Evolutionary conservation across 2,797 vertebrate genomes (phyloP).

Genomic region (Argentina silus): DNA sequence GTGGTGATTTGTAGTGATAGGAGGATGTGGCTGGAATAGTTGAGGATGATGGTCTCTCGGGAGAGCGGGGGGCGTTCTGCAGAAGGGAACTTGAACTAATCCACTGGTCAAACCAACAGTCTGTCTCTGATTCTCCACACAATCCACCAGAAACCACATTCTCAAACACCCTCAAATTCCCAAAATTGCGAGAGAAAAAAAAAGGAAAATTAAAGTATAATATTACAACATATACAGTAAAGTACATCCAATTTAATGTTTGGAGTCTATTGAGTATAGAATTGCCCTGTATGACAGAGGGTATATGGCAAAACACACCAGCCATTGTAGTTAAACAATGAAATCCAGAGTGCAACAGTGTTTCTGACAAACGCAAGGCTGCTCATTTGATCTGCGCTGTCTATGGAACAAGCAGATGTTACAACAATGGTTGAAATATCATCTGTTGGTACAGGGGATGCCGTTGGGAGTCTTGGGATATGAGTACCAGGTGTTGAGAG

Average conservation of each 20-base stretch:
- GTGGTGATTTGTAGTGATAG: slow-evolving; percentile 48
- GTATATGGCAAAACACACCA: background rate
- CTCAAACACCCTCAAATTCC: no score
- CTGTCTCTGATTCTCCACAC: slow-evolving; percentile 3
- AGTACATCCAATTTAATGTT: no score
- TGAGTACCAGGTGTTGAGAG: slow-evolving; percentile 49
- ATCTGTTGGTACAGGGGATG: slow-evolving; percentile 36
- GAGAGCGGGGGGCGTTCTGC: no score
- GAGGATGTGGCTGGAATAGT: slow-evolving; percentile 42
- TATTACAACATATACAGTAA: no score
- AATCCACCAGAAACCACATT: no score
- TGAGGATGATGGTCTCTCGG: background rate
- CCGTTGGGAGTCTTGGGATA: slow-evolving; percentile 57
- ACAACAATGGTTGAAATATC: background rate
- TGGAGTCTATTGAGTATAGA: no score
- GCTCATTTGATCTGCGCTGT: background rate
- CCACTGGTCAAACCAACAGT: slow-evolving; percentile 12
- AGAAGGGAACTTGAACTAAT: no score
- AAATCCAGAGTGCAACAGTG: background rate
- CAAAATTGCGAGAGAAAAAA: no score
- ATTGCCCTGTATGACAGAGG: background rate
- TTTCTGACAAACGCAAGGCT: background rate
- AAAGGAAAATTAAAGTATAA: no score
- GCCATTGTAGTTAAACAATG: background rate
- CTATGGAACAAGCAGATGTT: background rate